A percentile compares a stretch with the other conserved stretches of the same genome.
phyloP scores from a whole-genome alignment of 2,113 vertebrate genomes.

The Egretta garzetta region DNA sequence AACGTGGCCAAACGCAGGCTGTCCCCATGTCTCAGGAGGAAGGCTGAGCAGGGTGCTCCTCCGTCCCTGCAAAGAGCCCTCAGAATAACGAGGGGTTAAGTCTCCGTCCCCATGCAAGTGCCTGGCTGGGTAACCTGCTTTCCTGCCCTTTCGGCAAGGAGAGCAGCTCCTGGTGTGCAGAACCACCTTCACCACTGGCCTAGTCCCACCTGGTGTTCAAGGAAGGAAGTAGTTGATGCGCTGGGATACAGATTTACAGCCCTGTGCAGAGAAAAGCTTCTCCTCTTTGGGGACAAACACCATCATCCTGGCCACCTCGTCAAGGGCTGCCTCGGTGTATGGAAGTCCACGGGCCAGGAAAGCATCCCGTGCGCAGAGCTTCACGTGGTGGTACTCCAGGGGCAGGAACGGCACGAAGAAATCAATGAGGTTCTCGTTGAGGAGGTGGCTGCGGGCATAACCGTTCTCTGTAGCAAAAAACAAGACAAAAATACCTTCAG shows the following conservation, averaged over 20 bases:
- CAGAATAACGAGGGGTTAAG: rapidly evolving
- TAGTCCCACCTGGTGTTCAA: slow-evolving; percentile 55
- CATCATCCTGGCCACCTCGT: slow-evolving; percentile 88
- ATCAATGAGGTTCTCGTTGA: slow-evolving; percentile 87
- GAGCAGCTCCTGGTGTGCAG: background rate
- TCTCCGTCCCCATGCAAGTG: background rate
- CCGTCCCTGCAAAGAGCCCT: background rate
- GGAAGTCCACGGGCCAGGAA: slow-evolving; percentile 81
- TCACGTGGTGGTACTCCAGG: slow-evolving; percentile 88
- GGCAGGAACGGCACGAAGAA: slow-evolving; percentile 92
- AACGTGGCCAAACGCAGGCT: background rate
- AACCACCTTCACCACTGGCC: background rate
- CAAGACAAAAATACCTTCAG: background rate
- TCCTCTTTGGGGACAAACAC: slow-evolving; percentile 90
- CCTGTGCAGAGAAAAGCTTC: slow-evolving; percentile 91
- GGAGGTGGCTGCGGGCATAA: slow-evolving; percentile 83
- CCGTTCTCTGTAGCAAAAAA: slow-evolving; percentile 68
- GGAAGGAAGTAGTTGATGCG: slow-evolving; percentile 91
- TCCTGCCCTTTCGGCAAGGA: background rate
- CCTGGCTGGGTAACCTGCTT: background rate
- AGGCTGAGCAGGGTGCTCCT: background rate
- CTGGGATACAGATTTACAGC: slow-evolving; percentile 93
- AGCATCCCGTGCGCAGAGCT: slow-evolving; percentile 85
- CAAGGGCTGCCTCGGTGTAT: slow-evolving; percentile 79
- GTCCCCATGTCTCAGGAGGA: background rate